phyloP scores from a whole-genome alignment of 2,888 invertebrate genomes.

The Campoplex nolae region DNA sequence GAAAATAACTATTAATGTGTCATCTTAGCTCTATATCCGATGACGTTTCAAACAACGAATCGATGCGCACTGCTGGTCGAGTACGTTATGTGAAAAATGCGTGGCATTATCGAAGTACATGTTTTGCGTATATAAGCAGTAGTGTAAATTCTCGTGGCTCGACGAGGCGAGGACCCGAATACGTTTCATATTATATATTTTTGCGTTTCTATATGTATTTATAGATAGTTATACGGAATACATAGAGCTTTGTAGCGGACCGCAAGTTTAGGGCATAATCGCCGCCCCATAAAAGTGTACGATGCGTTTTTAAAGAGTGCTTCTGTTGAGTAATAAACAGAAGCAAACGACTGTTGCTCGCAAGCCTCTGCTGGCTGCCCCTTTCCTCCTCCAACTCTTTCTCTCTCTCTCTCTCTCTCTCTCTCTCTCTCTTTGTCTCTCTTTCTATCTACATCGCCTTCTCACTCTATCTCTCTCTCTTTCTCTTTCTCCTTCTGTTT shows the following conservation, averaged over 20 bases:
- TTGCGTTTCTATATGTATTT: slow-evolving; percentile 11
- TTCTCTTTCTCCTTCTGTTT: slow-evolving; percentile 15
- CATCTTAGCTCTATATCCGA: slow-evolving; percentile 27
- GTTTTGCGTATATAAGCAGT: slow-evolving; percentile 28
- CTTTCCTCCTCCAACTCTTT: slow-evolving; percentile 30
- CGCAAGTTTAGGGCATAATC: slow-evolving; percentile 81
- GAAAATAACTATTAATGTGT: slow-evolving; percentile 43
- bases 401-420: neutral
- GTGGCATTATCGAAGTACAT: slow-evolving; percentile 41
- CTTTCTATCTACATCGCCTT: slow-evolving; percentile 10
- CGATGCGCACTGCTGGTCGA: neutral
- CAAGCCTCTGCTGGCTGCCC: slow-evolving; percentile 61
- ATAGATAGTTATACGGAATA: slow-evolving; percentile 18
- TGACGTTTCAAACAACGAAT: slow-evolving; percentile 2
- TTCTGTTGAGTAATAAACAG: slow-evolving; percentile 81
- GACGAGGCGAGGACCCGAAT: slow-evolving; percentile 17
- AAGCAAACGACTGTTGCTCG: slow-evolving; percentile 74
- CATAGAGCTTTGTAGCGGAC: slow-evolving; percentile 59
- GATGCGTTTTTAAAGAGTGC: slow-evolving; percentile 84
- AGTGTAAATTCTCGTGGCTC: slow-evolving; percentile 42
- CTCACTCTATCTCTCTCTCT: neutral
- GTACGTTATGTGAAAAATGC: neutral
- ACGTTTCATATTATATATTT: slow-evolving; percentile 31
- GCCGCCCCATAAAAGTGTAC: slow-evolving; percentile 81
- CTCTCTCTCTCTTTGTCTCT: neutral